phyloP scores from a whole-genome alignment of 2,113 vertebrate genomes.

The Octodon degus region DNA sequence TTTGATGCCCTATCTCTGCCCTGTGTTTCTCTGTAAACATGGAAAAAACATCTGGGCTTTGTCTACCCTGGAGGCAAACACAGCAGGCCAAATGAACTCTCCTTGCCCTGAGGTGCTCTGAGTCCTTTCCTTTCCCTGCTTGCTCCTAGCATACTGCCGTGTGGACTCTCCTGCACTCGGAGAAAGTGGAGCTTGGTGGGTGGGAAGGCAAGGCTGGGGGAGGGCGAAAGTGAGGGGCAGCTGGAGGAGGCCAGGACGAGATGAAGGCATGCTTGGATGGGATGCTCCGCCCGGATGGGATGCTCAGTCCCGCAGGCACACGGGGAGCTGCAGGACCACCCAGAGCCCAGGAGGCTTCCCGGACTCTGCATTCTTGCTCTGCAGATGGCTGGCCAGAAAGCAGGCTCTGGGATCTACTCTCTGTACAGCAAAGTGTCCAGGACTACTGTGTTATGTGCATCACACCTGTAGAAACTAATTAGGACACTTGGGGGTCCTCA shows the following conservation, averaged over 20 bases:
- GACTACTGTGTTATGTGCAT: not conserved
- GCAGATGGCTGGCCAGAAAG: not conserved
- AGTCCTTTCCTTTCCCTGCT: no score
- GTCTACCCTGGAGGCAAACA: accelerated
- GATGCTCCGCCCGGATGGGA: no score
- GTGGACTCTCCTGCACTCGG: accelerated
- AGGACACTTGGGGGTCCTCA: accelerated
- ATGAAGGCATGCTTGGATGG: accelerated
- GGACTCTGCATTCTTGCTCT: not conserved
- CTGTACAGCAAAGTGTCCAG: not conserved
- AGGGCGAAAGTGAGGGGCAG: no score
- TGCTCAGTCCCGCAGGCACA: not conserved
- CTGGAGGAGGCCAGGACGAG: no score
- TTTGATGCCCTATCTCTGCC: accelerated
- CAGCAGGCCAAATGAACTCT: accelerated
- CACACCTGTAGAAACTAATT: not conserved
- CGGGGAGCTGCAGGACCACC: not conserved
- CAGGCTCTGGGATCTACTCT: accelerated
- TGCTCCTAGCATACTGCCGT: accelerated
- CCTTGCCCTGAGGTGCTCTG: accelerated
- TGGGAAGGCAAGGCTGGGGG: not conserved
- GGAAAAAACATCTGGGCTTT: not conserved
- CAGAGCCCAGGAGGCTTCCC: not conserved
- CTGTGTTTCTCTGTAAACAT: not conserved
- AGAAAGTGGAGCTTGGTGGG: accelerated